phyloP scores from a whole-genome alignment of 2,888 invertebrate species.

The Zootermopsis nevadensis region DNA sequence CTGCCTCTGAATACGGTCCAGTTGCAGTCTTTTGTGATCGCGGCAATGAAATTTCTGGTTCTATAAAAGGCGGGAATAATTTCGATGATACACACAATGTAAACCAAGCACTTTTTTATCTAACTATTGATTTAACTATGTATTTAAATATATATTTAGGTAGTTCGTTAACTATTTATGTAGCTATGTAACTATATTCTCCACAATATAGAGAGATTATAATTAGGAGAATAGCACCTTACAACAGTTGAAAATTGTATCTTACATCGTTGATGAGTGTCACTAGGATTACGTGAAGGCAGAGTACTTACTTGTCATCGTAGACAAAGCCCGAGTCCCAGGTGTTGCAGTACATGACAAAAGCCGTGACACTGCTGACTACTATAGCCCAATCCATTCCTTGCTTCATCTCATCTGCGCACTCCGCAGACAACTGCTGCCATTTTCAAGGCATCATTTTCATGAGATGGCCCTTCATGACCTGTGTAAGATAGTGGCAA shows the following conservation, averaged over 20 bases:
- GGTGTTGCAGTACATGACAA: conserved; percentile 64
- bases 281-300: not conserved
- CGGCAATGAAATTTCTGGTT: too few relatives aligned
- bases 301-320: conserved; percentile 65
- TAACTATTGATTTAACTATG: not conserved
- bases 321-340: conserved; percentile 66
- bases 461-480: not conserved
- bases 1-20: too few relatives aligned
- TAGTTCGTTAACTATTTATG: not conserved
- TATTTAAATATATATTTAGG: not conserved
- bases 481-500: too few relatives aligned
- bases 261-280: too few relatives aligned
- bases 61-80: too few relatives aligned
- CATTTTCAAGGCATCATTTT: not conserved
- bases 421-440: not conserved
- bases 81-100: too few relatives aligned
- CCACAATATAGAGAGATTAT: not conserved
- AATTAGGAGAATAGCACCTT: not conserved
- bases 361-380: conserved; percentile 56
- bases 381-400: conserved; percentile 27
- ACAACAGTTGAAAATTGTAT: too few relatives aligned
- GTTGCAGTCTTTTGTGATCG: too few relatives aligned
- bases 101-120: too few relatives aligned
- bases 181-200: not conserved
- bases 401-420: not conserved